phyloP scores from a whole-genome alignment of 2,797 vertebrate species.

The Simalia tracyae region DNA sequence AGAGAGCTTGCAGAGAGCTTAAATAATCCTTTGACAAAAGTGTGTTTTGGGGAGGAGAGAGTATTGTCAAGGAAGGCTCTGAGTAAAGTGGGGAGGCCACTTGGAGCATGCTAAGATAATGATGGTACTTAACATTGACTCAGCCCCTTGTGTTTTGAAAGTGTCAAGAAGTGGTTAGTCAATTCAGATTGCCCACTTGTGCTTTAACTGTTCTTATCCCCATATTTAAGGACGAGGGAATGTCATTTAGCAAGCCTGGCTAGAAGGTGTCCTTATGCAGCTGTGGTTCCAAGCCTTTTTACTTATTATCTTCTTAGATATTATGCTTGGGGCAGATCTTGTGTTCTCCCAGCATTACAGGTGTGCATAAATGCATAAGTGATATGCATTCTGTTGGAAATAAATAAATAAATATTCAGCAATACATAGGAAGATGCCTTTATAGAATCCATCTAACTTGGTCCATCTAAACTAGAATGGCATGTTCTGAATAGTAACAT shows the following conservation, averaged over 20 bases:
- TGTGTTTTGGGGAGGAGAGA: background rate
- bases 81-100: background rate
- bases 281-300: background rate
- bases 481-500: background rate
- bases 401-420: background rate
- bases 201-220: background rate
- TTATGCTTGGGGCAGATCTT: background rate
- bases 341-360: background rate
- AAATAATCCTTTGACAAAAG: background rate
- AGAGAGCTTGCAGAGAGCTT: background rate
- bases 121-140: background rate
- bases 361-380: background rate
- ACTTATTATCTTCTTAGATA: background rate
- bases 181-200: background rate
- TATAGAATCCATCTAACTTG: no score
- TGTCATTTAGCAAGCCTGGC: background rate
- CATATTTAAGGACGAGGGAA: background rate
- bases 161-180: background rate
- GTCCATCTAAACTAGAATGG: no score
- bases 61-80: background rate
- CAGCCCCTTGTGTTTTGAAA: background rate
- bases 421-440: no score
- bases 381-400: background rate
- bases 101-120: slow-evolving; percentile 11
- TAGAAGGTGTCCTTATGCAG: background rate